These are phyloP conservation scores for Nysson spinosus DNA, from an alignment of 2,888 invertebrate genomes.

Conservation along the genomic window DNA sequence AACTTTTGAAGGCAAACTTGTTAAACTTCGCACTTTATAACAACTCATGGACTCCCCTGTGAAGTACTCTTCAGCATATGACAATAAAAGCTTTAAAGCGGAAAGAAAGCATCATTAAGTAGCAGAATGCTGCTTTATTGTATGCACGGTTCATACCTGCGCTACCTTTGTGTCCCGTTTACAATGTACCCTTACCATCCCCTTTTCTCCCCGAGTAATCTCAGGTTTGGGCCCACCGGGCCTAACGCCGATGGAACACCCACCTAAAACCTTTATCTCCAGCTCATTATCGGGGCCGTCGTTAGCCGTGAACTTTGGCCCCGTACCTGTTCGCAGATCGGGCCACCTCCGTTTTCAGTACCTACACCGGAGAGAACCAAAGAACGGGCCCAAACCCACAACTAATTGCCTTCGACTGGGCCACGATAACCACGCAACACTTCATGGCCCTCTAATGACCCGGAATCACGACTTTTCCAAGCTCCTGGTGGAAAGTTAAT, in stretches of 20 bases:
- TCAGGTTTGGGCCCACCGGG: slow-evolving; percentile 18
- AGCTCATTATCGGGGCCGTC: slow-evolving; percentile 58
- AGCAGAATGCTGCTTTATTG: neutral
- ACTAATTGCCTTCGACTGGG: slow-evolving; percentile 34
- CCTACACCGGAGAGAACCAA: slow-evolving; percentile 41
- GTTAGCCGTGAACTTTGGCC: slow-evolving; percentile 51
- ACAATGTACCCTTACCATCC: slow-evolving; percentile 6
- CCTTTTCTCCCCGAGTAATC: slow-evolving; percentile 11
- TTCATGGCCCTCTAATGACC: neutral
- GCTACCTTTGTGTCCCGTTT: neutral
- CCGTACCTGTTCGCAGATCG: slow-evolving; percentile 47
- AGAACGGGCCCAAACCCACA: slow-evolving; percentile 22
- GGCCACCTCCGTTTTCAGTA: slow-evolving; percentile 48
- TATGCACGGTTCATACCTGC: slow-evolving; percentile 4
- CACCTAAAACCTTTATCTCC: slow-evolving; percentile 41
- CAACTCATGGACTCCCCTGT: too few relatives aligned
- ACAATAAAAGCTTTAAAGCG: neutral
- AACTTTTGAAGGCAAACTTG: too few relatives aligned
- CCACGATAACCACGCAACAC: slow-evolving; percentile 14
- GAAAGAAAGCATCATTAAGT: neutral
- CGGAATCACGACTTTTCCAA: neutral
- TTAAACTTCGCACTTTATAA: too few relatives aligned
- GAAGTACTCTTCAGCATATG: too few relatives aligned
- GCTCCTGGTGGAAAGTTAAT: too few relatives aligned
- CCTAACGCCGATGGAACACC: slow-evolving; percentile 46